Base-by-base conservation (phyloP, 2,888 invertebrate species). In the Orthosia incerta region DNA sequence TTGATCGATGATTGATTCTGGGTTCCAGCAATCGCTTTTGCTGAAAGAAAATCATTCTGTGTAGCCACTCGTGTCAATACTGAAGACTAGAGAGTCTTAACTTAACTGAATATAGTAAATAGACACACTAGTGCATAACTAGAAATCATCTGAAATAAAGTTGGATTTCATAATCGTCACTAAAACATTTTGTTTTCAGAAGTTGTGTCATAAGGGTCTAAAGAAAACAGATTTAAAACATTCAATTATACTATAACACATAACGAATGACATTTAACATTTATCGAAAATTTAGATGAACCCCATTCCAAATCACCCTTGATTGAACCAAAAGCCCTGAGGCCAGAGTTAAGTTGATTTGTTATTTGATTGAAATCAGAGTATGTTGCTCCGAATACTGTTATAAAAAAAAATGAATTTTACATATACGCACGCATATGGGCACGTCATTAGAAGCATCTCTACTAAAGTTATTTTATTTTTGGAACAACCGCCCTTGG, bases 341-440 rank as follows among this genome's bases (percentile, higher is more conserved):
- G 45, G 53, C 39, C 13, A n/a, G 9, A 23, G 20, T 20, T 53
- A 26, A 15, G n/a, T 23, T 13, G 23, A 55, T 61, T 66, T 18
- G 3, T 55, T 66, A 18, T 2, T 62, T 74, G 20, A 76, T 80
- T 56, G 56, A 20, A 31, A 20, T 53, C 48, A 12, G 20, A 61
- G 15, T 18, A 26, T 73, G 11, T 53, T 20, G 46, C 57, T 48
- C 3, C 26, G 11, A 61, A 16, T 3, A 16, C 59, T 16, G 1
- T 50, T 78, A 69, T 9, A 23, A n/a, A 53, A n/a, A 53, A 61
- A 53, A 61, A 61, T 61, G 12, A 23, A 3, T 23, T 48, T 45
- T 31, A 11, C 9, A 51, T 7, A 5, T 15, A 48, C n/a, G 13
- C 31, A 15, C n/a, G 26, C 5, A 12, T 71, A 7, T 3, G 12